Conservation (phyloP, 2,797 vertebrate genomes). For the Ctenochaetus hawaiiensis region DNA sequence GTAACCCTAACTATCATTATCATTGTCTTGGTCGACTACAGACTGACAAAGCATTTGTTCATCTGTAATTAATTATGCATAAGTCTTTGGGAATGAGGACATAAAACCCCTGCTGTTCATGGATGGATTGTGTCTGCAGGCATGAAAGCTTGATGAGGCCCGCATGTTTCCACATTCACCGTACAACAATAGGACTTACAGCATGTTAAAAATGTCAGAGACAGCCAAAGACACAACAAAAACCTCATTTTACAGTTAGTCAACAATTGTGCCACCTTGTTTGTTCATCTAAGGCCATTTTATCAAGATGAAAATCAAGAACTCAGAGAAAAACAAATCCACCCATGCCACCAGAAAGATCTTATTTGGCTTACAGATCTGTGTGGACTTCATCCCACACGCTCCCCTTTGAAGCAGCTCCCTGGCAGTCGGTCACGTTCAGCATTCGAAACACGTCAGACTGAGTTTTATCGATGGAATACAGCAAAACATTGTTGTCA, state of each 20-base stretch:
- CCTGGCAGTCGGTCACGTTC: constrained; percentile 43
- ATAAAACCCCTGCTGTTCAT: constrained; percentile 30
- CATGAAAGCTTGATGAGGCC: constrained; percentile 35
- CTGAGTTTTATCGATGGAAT: constrained; percentile 14
- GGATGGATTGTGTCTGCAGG: constrained; percentile 10
- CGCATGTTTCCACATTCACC: neutral
- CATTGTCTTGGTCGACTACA: neutral
- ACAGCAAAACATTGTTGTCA: neutral
- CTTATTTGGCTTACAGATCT: constrained; percentile 48
- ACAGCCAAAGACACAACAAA: neutral
- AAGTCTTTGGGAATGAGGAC: constrained; percentile 13
- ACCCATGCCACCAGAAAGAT: constrained; percentile 2
- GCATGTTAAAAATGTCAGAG: neutral
- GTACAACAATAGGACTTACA: neutral
- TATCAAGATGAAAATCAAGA: constrained; percentile 24
- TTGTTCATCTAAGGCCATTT: constrained; percentile 6
- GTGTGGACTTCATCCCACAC: constrained; percentile 60
- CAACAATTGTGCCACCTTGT: neutral
- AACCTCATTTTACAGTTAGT: constrained; percentile 1
- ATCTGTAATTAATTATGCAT: constrained; percentile 39
- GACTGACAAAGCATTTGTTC: constrained; percentile 32
- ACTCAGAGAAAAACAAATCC: constrained; percentile 17
- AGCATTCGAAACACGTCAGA: constrained; percentile 40
- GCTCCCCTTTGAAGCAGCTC: constrained; percentile 57
- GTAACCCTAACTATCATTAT: constrained; percentile 1